A percentile compares a stretch with the other conserved stretches of the same genome.
These are phyloP conservation scores for Dufourea novaeangliae DNA, from an alignment of 1,140 invertebrate genomes.

Conservation along the genomic window DNA sequence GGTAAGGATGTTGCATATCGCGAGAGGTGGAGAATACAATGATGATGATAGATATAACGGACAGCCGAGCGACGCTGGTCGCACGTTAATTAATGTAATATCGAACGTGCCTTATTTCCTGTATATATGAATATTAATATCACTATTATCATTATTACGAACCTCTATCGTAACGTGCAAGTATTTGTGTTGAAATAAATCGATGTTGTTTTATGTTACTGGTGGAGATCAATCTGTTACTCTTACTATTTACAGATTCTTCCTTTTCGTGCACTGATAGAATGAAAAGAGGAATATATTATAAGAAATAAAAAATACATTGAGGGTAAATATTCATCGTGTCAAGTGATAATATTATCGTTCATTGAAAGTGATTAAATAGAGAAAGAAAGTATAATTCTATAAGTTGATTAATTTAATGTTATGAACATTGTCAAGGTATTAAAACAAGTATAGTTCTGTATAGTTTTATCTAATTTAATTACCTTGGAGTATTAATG, in stretches of 20 bases:
- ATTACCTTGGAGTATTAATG: too few relatives aligned
- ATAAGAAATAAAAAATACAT: background rate
- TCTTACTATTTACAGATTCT: constrained; percentile 8
- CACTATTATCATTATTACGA: constrained; percentile 76
- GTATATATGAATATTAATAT: constrained; percentile 76
- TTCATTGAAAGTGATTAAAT: too few relatives aligned
- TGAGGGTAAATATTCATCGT: too few relatives aligned
- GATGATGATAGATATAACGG: constrained; percentile 61
- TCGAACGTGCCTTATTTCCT: constrained; percentile 80
- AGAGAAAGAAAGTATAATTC: too few relatives aligned
- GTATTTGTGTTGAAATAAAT: constrained; percentile 80
- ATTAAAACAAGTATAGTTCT: too few relatives aligned
- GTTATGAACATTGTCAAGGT: too few relatives aligned
- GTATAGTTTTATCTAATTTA: too few relatives aligned
- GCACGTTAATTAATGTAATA: constrained; percentile 77
- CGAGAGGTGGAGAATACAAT: constrained; percentile 56
- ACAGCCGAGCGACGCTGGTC: constrained; percentile 58
- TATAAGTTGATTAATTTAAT: too few relatives aligned
- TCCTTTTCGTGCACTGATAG: background rate
- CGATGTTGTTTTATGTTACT: constrained; percentile 80
- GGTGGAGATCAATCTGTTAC: constrained; percentile 27
- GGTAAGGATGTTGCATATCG: constrained; percentile 77
- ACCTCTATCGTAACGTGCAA: constrained; percentile 77
- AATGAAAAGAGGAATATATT: background rate
- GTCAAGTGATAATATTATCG: too few relatives aligned